These are phyloP conservation scores for Rhizomys pruinosus DNA, from an alignment of 2,113 vertebrate species.

Conservation along the genomic window DNA sequence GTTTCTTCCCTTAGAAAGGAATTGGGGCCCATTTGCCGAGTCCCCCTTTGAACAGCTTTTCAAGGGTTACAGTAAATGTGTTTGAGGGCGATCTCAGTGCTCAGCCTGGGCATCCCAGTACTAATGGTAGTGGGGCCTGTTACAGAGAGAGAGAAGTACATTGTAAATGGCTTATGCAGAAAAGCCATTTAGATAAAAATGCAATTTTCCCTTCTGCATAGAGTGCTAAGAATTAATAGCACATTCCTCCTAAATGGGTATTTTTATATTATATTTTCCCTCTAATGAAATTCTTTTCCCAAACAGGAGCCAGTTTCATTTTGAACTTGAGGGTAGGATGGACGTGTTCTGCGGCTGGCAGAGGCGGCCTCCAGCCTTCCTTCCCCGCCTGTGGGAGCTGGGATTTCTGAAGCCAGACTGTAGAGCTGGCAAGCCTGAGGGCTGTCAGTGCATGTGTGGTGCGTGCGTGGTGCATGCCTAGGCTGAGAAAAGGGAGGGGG, in stretches of 20 bases:
- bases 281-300: constrained; percentile 86
- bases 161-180: constrained; percentile 86
- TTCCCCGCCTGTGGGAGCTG: rapidly evolving
- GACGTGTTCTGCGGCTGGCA: constrained; percentile 70
- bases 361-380: neutral
- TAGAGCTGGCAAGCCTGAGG: too few species aligned
- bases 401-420: rapidly evolving
- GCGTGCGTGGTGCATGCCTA: rapidly evolving
- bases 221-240: constrained; percentile 86
- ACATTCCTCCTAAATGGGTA: constrained; percentile 85
- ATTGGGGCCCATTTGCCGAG: constrained; percentile 23
- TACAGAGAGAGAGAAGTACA: constrained; percentile 82
- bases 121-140: constrained; percentile 81
- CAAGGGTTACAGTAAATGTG: constrained; percentile 66
- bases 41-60: constrained; percentile 56
- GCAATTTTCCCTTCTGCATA: constrained; percentile 84
- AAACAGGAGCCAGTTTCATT: constrained; percentile 84
- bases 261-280: constrained; percentile 84
- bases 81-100: constrained; percentile 65
- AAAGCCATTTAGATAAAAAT: constrained; percentile 88
- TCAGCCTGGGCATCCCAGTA: constrained; percentile 68
- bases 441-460: neutral
- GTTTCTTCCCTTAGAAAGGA: constrained; percentile 71
- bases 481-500: neutral
- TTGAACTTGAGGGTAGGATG: constrained; percentile 80